Evolutionary conservation across 1,140 invertebrate genomes (phyloP).

Genomic region (Temnothorax curvispinosus): DNA sequence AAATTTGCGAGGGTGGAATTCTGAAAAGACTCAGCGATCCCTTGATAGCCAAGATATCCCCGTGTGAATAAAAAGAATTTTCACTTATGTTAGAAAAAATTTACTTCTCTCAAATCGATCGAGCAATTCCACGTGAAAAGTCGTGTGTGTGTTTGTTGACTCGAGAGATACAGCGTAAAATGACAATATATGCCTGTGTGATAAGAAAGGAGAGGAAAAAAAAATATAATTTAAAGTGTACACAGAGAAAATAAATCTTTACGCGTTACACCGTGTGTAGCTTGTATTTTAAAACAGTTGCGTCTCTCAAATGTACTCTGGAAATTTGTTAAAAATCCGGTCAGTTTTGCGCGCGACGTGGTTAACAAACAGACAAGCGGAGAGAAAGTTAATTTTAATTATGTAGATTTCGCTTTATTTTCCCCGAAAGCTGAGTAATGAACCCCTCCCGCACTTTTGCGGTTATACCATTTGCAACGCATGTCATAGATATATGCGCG

Average conservation of each 20-base stretch:
- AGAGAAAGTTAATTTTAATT: slow-evolving; percentile 59
- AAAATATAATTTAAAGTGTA: slow-evolving; percentile 42
- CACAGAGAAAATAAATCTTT: slow-evolving; percentile 19
- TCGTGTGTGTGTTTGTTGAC: slow-evolving; percentile 34
- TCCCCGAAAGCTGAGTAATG: slow-evolving; percentile 44
- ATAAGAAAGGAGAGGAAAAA: not conserved
- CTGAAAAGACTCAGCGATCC: not conserved
- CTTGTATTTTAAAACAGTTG: slow-evolving; percentile 32
- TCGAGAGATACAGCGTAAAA: not conserved
- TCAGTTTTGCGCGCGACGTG: slow-evolving; percentile 16
- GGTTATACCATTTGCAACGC: slow-evolving; percentile 55
- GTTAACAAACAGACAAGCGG: slow-evolving; percentile 47
- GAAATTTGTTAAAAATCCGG: slow-evolving; percentile 41
- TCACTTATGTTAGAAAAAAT: not conserved
- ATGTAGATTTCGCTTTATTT: slow-evolving; percentile 55
- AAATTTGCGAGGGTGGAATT: slow-evolving; percentile 35
- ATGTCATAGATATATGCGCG: slow-evolving; percentile 44
- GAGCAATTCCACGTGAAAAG: not conserved
- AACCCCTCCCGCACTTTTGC: slow-evolving; percentile 43
- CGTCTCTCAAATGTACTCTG: slow-evolving; percentile 20
- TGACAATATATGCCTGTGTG: too few species aligned
- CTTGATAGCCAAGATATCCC: not conserved
- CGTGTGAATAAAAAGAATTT: not conserved
- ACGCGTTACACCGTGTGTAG: not conserved
- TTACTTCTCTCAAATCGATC: not conserved